Percentiles rank a stretch among this genome's conserved stretches.
Conservation (phyloP, 2,888 invertebrate species). For the Ditula angustiorana region DNA sequence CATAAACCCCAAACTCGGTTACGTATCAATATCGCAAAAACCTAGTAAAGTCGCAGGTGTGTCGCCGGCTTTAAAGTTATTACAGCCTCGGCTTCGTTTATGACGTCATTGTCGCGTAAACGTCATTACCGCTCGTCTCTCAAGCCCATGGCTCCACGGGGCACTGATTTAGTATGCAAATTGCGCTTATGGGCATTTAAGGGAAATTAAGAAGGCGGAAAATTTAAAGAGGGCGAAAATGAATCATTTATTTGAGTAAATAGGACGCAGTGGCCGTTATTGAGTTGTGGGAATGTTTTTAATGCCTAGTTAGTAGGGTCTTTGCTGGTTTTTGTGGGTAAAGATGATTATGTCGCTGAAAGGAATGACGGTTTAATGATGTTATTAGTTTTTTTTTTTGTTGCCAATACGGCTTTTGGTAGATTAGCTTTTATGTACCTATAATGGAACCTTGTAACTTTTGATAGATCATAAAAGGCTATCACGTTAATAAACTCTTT, state of each 20-base stretch:
- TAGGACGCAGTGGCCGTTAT: slow-evolving; percentile 44
- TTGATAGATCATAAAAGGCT: too few species aligned
- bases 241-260: slow-evolving; percentile 60
- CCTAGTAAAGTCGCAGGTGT: slow-evolving; percentile 53
- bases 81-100: slow-evolving; percentile 59
- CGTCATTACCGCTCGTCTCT: slow-evolving; percentile 67
- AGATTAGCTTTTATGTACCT: too few species aligned
- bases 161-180: slow-evolving; percentile 5
- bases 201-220: slow-evolving; percentile 59
- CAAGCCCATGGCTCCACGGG: not conserved
- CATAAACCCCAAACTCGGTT: slow-evolving; percentile 22
- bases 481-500: too few species aligned
- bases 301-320: slow-evolving; percentile 35
- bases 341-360: slow-evolving; percentile 7
- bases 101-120: slow-evolving; percentile 70
- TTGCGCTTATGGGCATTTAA: slow-evolving; percentile 6
- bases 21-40: slow-evolving; percentile 22
- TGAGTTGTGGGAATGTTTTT: slow-evolving; percentile 28
- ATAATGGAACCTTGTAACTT: too few species aligned
- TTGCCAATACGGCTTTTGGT: too few species aligned
- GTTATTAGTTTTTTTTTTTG: not conserved
- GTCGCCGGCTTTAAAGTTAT: slow-evolving; percentile 48
- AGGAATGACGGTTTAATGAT: not conserved
- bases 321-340: slow-evolving; percentile 17
- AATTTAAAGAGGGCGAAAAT: slow-evolving; percentile 66